A percentile compares a stretch with the other conserved stretches of the same genome.
phyloP scores from a whole-genome alignment of 2,797 vertebrate genomes.

The Dermochelys coriacea region DNA sequence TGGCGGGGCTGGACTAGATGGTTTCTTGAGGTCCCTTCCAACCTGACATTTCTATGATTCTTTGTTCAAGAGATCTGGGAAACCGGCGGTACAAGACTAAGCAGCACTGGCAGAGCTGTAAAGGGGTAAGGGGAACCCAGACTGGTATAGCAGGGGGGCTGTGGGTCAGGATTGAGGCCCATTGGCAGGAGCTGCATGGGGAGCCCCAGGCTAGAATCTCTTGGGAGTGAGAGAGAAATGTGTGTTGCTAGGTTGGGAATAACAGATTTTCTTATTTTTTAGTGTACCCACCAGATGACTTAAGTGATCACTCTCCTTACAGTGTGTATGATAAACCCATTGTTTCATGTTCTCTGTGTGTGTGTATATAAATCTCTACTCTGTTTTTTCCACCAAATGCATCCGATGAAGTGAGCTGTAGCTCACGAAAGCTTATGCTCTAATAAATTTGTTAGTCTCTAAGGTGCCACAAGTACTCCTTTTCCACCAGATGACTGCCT shows the following conservation, averaged over 20 bases:
- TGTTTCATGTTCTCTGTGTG: too few relatives aligned
- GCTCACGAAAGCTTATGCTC: too few relatives aligned
- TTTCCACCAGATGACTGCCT: background rate
- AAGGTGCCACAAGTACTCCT: too few relatives aligned
- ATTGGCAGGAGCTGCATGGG: background rate
- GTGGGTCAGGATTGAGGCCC: too few relatives aligned
- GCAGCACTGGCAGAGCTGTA: background rate
- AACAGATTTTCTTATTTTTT: background rate
- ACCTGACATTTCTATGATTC: background rate
- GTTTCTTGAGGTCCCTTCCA: background rate
- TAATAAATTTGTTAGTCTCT: too few relatives aligned
- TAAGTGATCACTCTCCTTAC: too few relatives aligned
- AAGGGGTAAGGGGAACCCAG: background rate
- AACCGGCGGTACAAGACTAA: background rate
- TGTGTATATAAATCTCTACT: too few relatives aligned
- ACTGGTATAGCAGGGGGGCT: background rate
- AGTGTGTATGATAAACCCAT: too few relatives aligned
- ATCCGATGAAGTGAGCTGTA: too few relatives aligned
- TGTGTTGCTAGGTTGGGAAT: background rate
- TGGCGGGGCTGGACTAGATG: background rate
- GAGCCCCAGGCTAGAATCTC: background rate
- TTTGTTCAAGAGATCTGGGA: background rate
- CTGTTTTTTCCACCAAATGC: too few relatives aligned
- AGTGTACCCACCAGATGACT: background rate
- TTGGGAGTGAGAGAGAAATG: background rate